Evolutionary conservation across 2,797 vertebrate genomes (phyloP).

Genomic region (Helostoma temminkii): DNA sequence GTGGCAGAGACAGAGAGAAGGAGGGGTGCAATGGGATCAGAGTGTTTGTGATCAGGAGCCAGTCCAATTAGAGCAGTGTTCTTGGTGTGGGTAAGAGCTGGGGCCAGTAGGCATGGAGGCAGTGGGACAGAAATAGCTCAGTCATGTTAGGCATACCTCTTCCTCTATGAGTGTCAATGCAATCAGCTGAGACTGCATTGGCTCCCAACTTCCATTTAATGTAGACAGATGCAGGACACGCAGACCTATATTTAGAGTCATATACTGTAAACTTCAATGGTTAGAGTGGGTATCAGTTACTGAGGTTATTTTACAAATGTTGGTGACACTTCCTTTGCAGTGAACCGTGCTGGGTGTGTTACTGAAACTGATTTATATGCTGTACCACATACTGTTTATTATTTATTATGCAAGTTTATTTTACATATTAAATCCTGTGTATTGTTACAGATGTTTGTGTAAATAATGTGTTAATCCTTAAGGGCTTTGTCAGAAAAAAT

Average conservation of each 20-base stretch:
- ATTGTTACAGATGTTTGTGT: not conserved
- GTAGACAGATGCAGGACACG: slow-evolving; percentile 24
- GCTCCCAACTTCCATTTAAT: slow-evolving; percentile 48
- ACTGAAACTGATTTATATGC: not conserved
- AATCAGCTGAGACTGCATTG: slow-evolving; percentile 50
- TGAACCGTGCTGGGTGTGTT: slow-evolving; percentile 8
- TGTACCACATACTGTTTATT: not conserved
- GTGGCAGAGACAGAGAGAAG: slow-evolving; percentile 25
- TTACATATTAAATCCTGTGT: not conserved
- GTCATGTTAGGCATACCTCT: slow-evolving; percentile 65
- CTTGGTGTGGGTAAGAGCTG: slow-evolving; percentile 61
- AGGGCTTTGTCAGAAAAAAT: not conserved
- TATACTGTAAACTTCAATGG: slow-evolving; percentile 15
- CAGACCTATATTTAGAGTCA: slow-evolving; percentile 47
- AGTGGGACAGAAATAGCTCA: slow-evolving; percentile 80
- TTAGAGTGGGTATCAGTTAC: slow-evolving; percentile 30
- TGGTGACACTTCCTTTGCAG: not conserved
- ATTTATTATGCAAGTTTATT: not conserved
- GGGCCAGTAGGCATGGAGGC: slow-evolving; percentile 52
- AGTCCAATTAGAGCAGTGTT: slow-evolving; percentile 82
- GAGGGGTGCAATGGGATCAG: slow-evolving; percentile 55
- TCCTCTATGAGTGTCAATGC: slow-evolving; percentile 58
- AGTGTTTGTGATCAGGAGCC: slow-evolving; percentile 64
- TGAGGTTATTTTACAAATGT: not conserved
- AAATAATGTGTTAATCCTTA: not conserved